Conservation (phyloP, 1,140 invertebrate genomes). For the Drosophila mayri region DNA sequence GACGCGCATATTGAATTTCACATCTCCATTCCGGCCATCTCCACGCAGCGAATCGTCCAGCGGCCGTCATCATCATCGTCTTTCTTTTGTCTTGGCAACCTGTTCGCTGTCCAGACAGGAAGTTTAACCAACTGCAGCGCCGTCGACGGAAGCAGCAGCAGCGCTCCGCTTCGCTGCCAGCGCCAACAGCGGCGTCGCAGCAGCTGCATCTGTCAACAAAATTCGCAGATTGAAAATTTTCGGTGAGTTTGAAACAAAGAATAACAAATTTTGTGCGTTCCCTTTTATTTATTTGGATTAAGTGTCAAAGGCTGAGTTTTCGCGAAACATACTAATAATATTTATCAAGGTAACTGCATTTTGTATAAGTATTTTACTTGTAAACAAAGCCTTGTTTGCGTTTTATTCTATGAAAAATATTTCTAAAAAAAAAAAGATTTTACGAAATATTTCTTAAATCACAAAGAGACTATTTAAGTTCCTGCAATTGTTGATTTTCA, state of each 20-base stretch:
- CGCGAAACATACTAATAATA: not conserved
- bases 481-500: not conserved
- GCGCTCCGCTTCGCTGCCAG: constrained; percentile 47
- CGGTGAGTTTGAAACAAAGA: constrained; percentile 45
- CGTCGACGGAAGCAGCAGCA: constrained; percentile 41
- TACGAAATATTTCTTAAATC: not conserved
- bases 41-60: constrained; percentile 1
- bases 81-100: constrained; percentile 61
- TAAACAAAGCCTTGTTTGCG: not conserved
- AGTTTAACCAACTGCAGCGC: constrained; percentile 74
- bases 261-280: not conserved
- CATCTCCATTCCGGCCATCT: constrained; percentile 35
- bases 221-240: constrained; percentile 14
- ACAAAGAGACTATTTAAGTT: not conserved
- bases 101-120: constrained; percentile 71
- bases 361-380: too few relatives aligned
- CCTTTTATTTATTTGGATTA: not conserved
- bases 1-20: constrained; percentile 71
- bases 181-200: constrained; percentile 25
- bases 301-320: not conserved
- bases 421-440: not conserved
- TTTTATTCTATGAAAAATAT: not conserved
- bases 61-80: constrained; percentile 29
- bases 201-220: constrained; percentile 51
- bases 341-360: not conserved